Evolutionary conservation across 2,113 vertebrate species (phyloP), one percentile per base, ranked within the genome.

Genomic region (Hystrix cristata): DNA sequence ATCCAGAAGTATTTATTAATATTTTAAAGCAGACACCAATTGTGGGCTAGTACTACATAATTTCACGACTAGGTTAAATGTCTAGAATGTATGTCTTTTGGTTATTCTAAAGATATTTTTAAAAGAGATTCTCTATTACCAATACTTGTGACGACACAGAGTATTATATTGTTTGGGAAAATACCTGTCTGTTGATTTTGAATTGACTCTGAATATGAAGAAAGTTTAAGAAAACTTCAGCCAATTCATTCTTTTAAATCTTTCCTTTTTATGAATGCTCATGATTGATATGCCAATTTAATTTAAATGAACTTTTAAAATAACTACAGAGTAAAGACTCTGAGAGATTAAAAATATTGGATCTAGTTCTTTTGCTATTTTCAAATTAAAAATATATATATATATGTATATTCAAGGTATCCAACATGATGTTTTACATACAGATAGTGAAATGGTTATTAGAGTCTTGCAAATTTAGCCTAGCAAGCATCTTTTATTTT

Each of bases 301-400:
- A 29, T 71, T 38, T 71, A 38, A 71, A 71, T 43, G 16, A 93
- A 43, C 55, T 60, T 94, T 71, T 15, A 76, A 90, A 80, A 15
- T 46, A 88, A 38, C 38, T 84, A 12, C 62, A 78, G 51, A 94
- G 78, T 82, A 43, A 80, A 95, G 88, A 64, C 71, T 65, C 19
- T 31, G 53, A 76, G 74, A 84, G n/a, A 55, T 55, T 60, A 38
- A 89, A 90, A 93, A 23, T 34, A 38, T 16, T 79, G 23, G 6
- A 21, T 8, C 29, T 43, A 51, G 7, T 31, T 46, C 14, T 74
- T 46, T 60, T 62, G 64, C 29, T 12, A 55, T 34, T 64, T 89
- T 57, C 34, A 27, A 43, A 2, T 48, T 84, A 53, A 27, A 72
- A 51, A 55, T 72, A 46, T 55, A 19, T 59, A 46, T 51, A 51